Evolutionary conservation across 2,797 vertebrate species (phyloP).

Genomic region (Hipposideros larvatus): DNA sequence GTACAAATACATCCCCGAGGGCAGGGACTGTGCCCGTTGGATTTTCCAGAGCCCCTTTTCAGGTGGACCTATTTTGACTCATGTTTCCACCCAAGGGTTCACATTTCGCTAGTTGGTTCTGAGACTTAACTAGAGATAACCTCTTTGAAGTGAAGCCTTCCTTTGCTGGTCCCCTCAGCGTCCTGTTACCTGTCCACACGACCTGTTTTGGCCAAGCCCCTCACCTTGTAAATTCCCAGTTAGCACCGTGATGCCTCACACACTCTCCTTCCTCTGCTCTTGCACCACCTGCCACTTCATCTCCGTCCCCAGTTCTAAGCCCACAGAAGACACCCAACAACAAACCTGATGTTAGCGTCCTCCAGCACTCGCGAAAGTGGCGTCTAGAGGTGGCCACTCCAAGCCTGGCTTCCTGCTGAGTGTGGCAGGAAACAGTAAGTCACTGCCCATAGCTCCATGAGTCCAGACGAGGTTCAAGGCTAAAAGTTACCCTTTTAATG

Average conservation of each 20-base stretch:
- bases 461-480: neutral
- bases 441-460: neutral
- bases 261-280: neutral
- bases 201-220: neutral
- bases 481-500: slow-evolving; percentile 24
- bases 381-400: neutral
- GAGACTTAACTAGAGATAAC: neutral
- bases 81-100: neutral
- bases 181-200: fast-evolving
- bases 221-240: neutral
- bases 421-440: neutral
- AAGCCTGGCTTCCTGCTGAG: neutral
- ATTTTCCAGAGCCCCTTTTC: neutral
- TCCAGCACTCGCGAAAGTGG: neutral
- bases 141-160: neutral
- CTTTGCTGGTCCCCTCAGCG: neutral
- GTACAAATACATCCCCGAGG: neutral
- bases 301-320: neutral
- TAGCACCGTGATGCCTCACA: fast-evolving
- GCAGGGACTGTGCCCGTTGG: neutral
- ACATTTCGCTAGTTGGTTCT: neutral
- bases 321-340: neutral
- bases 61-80: neutral
- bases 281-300: fast-evolving
- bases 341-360: slow-evolving; percentile 49